Evolutionary conservation across 2,797 vertebrate species (phyloP).

Genomic region (Anolis apletophallus): DNA sequence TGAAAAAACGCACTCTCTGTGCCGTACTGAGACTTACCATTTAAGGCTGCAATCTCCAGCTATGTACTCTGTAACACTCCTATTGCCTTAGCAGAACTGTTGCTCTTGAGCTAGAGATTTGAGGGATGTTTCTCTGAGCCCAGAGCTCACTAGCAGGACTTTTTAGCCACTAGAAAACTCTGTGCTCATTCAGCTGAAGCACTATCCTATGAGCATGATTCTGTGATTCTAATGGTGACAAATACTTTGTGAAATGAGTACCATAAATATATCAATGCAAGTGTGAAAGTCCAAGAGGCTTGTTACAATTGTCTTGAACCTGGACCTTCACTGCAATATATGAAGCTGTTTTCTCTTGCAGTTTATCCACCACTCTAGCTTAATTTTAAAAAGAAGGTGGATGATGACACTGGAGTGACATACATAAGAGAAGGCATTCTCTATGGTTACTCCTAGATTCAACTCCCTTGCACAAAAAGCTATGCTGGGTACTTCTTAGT

Average conservation of each 20-base stretch:
- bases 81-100: neutral
- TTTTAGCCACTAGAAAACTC: neutral
- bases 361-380: neutral
- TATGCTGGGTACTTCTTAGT: no score
- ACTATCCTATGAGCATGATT: no score
- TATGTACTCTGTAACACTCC: neutral
- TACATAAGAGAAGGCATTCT: neutral
- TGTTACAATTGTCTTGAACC: no score
- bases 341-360: neutral
- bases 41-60: constrained; percentile 35
- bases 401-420: neutral
- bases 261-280: no score
- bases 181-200: no score
- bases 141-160: neutral
- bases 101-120: neutral
- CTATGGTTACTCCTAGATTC: neutral
- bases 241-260: no score
- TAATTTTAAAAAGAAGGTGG: neutral
- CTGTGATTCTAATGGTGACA: no score
- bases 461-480: no score
- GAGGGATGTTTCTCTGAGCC: neutral
- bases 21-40: constrained; percentile 27
- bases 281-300: no score
- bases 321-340: no score
- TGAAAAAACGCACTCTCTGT: neutral